Conservation (phyloP, 2,113 vertebrate genomes). For the Mormyrus lacerda region DNA sequence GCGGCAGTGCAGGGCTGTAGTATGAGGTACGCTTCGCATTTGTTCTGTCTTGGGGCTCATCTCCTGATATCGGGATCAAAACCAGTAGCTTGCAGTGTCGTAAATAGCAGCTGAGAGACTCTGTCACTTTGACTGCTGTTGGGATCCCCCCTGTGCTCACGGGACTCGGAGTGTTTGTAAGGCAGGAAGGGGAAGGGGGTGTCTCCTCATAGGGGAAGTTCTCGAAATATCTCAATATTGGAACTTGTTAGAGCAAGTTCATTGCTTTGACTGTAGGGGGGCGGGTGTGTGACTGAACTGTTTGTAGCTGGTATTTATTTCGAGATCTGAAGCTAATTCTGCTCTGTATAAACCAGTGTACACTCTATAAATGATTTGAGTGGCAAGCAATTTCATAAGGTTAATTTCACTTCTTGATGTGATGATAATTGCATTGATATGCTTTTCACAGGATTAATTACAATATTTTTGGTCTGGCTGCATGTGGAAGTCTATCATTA, state of each 20-base stretch:
- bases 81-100: background rate
- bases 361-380: background rate
- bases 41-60: background rate
- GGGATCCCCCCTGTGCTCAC: background rate
- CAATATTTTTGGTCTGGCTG: background rate
- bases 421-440: background rate
- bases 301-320: background rate
- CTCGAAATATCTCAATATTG: background rate
- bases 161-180: background rate
- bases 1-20: background rate
- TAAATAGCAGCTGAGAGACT: background rate
- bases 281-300: background rate
- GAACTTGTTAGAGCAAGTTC: background rate
- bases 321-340: background rate
- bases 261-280: background rate
- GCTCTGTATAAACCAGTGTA: background rate
- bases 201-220: background rate
- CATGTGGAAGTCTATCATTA: background rate
- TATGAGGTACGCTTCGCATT: background rate
- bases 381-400: background rate
- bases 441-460: background rate
- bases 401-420: background rate
- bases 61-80: background rate
- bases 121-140: background rate
- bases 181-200: background rate